Evolutionary conservation across 2,113 vertebrate species (phyloP).

Genomic region (Lota lota): DNA sequence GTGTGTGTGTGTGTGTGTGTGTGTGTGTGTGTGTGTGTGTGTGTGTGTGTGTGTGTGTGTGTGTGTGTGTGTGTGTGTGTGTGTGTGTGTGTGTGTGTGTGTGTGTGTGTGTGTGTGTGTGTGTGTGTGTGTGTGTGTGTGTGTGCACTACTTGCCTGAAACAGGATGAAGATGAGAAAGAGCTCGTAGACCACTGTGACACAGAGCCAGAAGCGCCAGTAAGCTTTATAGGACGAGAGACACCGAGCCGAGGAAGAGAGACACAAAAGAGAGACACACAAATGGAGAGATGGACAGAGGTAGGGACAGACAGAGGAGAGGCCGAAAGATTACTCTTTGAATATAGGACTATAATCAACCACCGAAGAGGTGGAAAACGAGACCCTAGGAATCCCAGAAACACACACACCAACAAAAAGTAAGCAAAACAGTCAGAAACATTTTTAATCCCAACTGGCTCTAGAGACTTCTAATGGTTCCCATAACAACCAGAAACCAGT

Average conservation of each 20-base stretch:
- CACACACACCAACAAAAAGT: no score
- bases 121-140: background rate
- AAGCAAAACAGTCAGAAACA: no score
- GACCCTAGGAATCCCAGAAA: no score
- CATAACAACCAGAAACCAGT: no score
- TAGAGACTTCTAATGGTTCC: no score
- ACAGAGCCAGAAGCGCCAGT: constrained; percentile 98
- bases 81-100: background rate
- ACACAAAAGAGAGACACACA: background rate
- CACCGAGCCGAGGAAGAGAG: background rate
- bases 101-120: background rate
- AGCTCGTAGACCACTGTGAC: constrained; percentile 97
- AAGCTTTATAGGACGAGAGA: constrained; percentile 73
- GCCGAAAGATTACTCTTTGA: no score
- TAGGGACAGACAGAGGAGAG: background rate
- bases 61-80: background rate
- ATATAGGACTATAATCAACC: no score
- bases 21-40: background rate
- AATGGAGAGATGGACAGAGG: background rate
- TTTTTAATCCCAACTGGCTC: no score
- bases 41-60: background rate
- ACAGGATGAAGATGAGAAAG: constrained; percentile 98
- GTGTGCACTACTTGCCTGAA: constrained; percentile 80
- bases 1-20: background rate
- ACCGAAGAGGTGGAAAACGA: no score